Conservation (phyloP, 2,888 invertebrate genomes). For the Fissipunctia ypsillon region DNA sequence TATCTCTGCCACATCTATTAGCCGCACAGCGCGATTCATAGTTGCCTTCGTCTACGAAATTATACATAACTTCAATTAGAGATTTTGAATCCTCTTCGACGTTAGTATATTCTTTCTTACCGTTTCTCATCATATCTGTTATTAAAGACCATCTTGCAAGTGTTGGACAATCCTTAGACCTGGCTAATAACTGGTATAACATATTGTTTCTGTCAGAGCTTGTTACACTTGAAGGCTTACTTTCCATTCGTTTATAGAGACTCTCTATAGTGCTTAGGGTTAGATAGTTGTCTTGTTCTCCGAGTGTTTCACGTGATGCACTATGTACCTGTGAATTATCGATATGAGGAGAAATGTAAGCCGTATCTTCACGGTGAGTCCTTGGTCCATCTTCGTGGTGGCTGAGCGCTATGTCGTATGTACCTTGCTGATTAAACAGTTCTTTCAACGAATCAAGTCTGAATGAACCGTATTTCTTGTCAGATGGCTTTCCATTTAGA, state of each 20-base stretch:
- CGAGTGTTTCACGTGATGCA: neutral
- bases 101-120: constrained; percentile 1
- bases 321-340: neutral
- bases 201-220: neutral
- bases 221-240: constrained; percentile 1
- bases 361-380: constrained; percentile 44
- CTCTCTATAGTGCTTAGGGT: constrained; percentile 34
- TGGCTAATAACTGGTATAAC: neutral
- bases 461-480: neutral
- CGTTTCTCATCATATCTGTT: neutral
- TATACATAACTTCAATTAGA: constrained; percentile 11
- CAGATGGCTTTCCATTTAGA: constrained; percentile 25
- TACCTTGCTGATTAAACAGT: constrained; percentile 29
- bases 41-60: neutral
- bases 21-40: constrained; percentile 23
- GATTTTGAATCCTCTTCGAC: constrained; percentile 15
- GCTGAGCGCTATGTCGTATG: constrained; percentile 39
- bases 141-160: neutral
- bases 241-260: constrained; percentile 30
- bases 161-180: neutral
- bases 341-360: constrained; percentile 21
- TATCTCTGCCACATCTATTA: constrained; percentile 18
- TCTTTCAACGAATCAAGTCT: constrained; percentile 33
- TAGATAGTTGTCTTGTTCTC: neutral
- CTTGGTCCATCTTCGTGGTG: constrained; percentile 46